Percentiles rank a stretch among this genome's conserved stretches.
phyloP scores from a whole-genome alignment of 2,888 invertebrate species.

The Lasioglossum malachurum region DNA sequence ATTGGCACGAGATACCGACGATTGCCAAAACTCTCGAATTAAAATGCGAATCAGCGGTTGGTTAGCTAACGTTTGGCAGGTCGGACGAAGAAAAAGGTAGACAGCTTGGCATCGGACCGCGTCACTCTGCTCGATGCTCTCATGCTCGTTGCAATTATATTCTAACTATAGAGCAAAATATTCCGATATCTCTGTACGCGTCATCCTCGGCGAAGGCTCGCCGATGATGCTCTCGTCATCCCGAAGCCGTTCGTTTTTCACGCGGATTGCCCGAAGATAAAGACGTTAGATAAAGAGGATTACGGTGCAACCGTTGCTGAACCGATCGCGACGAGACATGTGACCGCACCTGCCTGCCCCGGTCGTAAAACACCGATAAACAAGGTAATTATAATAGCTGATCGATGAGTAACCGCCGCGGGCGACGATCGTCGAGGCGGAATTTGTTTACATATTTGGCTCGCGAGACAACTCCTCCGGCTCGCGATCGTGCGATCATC shows the following conservation, averaged over 20 bases:
- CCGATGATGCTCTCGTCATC: background rate
- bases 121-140: slow-evolving; percentile 5
- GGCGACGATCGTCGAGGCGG: slow-evolving; percentile 3
- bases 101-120: slow-evolving; percentile 74
- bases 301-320: background rate
- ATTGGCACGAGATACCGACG: slow-evolving; percentile 41
- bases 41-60: slow-evolving; percentile 48
- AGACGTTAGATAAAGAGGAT: background rate
- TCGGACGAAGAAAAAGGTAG: slow-evolving; percentile 62
- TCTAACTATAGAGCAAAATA: slow-evolving; percentile 19
- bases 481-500: slow-evolving; percentile 24
- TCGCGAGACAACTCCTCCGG: slow-evolving; percentile 9
- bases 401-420: background rate
- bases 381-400: slow-evolving; percentile 26
- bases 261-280: background rate
- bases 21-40: slow-evolving; percentile 46
- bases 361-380: background rate
- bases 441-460: slow-evolving; percentile 45
- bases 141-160: background rate
- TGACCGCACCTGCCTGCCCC: background rate
- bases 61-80: slow-evolving; percentile 66
- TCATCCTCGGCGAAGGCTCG: slow-evolving; percentile 1
- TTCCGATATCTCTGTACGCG: background rate
- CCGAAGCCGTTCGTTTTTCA: background rate
- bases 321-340: background rate